Percentiles rank a stretch among this genome's conserved stretches.
Conservation (phyloP, 1,140 invertebrate genomes). For the Armadillidium nasatum region DNA sequence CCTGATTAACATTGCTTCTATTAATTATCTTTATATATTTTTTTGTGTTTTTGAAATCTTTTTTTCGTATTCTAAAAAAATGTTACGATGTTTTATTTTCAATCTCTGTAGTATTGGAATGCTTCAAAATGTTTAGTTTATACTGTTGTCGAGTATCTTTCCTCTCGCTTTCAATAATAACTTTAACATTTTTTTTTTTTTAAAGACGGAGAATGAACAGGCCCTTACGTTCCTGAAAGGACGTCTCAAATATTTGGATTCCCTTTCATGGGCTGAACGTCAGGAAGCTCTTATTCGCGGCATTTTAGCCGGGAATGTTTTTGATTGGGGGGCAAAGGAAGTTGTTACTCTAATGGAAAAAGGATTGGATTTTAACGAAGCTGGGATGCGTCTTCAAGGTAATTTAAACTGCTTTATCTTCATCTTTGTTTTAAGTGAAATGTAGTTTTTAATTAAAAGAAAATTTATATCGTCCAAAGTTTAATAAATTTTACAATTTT, state of each 20-base stretch:
- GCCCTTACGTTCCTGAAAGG: conserved; percentile 56
- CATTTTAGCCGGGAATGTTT: conserved; percentile 80
- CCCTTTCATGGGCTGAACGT: conserved; percentile 54
- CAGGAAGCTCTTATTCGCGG: conserved; percentile 58
- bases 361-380: conserved; percentile 66
- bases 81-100: too few relatives aligned
- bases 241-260: conserved; percentile 56
- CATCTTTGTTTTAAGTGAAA: conserved; percentile 1
- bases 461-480: too few relatives aligned
- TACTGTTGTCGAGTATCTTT: too few relatives aligned
- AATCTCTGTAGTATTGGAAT: too few relatives aligned
- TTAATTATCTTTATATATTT: too few relatives aligned
- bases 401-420: neutral
- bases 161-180: too few relatives aligned
- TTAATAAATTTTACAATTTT: too few relatives aligned
- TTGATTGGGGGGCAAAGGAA: conserved; percentile 92
- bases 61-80: too few relatives aligned
- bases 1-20: too few relatives aligned
- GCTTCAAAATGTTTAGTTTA: too few relatives aligned
- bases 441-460: too few relatives aligned
- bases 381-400: conserved; percentile 34
- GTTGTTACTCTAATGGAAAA: conserved; percentile 68
- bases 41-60: too few relatives aligned
- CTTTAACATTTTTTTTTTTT: neutral
- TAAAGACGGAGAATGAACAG: conserved; percentile 61